A percentile compares a stretch with the other conserved stretches of the same genome.
phyloP scores from a whole-genome alignment of 2,888 invertebrate genomes.

The Pediacus dermestoides region DNA sequence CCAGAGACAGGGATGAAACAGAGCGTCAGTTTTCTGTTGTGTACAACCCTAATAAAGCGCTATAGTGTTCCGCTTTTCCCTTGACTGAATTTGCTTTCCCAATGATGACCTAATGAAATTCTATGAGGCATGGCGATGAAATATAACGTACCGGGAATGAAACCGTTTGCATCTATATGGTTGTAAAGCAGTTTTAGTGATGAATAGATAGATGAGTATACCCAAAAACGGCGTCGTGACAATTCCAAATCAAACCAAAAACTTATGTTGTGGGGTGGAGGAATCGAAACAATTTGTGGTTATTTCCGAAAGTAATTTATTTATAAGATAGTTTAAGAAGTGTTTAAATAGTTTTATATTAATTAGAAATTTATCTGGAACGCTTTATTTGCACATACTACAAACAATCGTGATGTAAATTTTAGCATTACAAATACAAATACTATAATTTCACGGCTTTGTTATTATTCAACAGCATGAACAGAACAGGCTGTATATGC shows the following conservation, averaged over 20 bases:
- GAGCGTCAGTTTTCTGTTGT: neutral
- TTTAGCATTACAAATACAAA: no score
- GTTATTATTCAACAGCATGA: conserved; percentile 40
- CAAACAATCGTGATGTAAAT: no score
- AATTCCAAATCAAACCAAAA: no score
- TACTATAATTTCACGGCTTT: conserved; percentile 26
- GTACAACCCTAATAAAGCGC: conserved; percentile 41
- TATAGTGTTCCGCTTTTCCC: conserved; percentile 43
- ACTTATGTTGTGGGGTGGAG: no score
- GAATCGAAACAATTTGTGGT: no score
- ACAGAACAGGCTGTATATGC: conserved; percentile 31
- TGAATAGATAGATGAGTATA: no score
- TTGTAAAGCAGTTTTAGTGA: conserved; percentile 37
- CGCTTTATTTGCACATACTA: no score
- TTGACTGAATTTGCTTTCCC: conserved; percentile 41
- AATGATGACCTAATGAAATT: conserved; percentile 47
- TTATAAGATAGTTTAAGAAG: no score
- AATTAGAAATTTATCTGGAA: no score
- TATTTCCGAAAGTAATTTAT: no score
- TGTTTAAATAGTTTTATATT: no score
- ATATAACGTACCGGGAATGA: conserved; percentile 38
- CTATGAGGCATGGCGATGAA: conserved; percentile 46
- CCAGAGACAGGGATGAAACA: conserved; percentile 5
- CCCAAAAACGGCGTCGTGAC: no score
- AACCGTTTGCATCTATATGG: conserved; percentile 44